Conservation (phyloP, 2,113 vertebrate genomes). For the Mustela nigripes region DNA sequence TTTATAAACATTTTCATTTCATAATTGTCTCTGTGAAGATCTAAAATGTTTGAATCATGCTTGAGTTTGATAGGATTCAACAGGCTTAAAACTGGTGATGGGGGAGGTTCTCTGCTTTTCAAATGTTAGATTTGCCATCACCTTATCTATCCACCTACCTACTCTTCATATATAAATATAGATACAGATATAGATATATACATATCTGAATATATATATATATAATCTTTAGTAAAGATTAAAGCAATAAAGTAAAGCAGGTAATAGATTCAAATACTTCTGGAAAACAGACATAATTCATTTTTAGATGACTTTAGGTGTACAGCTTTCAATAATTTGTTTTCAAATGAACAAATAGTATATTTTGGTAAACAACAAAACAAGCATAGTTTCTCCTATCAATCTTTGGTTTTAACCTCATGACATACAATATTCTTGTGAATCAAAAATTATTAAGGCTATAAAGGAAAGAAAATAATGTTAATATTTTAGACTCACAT, state of each 20-base stretch:
- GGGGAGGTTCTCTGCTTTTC: background rate
- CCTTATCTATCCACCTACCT: background rate
- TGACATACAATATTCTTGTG: background rate
- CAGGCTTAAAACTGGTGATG: background rate
- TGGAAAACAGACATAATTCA: slow-evolving; percentile 41
- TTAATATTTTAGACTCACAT: slow-evolving; percentile 45
- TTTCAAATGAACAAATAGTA: background rate
- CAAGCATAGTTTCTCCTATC: background rate
- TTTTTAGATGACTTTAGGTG: background rate
- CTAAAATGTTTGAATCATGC: slow-evolving; percentile 35
- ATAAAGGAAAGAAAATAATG: slow-evolving; percentile 37
- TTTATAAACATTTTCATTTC: slow-evolving; percentile 75
- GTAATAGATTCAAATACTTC: background rate
- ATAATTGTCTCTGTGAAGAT: slow-evolving; percentile 72
- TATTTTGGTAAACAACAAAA: background rate
- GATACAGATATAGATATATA: background rate
- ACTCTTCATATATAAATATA: background rate
- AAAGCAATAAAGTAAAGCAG: slow-evolving; percentile 58
- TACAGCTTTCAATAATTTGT: background rate
- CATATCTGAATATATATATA: background rate
- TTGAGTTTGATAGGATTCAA: slow-evolving; percentile 47
- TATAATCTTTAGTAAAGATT: slow-evolving; percentile 56
- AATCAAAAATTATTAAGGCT: background rate
- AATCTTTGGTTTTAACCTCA: slow-evolving; percentile 3
- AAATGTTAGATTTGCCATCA: background rate